Percentiles rank a stretch among this genome's conserved stretches.
Conservation (phyloP, 2,113 vertebrate species). For the Pseudopipra pipra region DNA sequence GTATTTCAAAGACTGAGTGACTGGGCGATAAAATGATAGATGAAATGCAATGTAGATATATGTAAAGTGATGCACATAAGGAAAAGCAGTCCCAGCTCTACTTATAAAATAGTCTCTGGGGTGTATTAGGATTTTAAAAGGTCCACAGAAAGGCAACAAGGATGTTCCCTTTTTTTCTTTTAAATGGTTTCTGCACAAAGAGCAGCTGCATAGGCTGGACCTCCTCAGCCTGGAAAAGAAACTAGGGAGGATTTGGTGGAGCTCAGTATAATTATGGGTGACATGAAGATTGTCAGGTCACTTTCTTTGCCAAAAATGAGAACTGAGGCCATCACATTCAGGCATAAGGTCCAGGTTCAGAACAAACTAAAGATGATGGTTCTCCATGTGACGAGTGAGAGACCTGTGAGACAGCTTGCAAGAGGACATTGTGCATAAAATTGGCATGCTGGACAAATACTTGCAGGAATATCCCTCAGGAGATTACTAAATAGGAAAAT, state of each 20-base stretch:
- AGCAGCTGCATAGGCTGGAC: background rate
- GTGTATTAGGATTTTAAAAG: constrained; percentile 7
- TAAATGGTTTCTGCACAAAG: background rate
- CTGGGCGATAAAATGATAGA: constrained; percentile 21
- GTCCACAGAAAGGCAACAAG: background rate
- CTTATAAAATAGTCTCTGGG: constrained; percentile 2
- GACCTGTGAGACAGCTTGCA: background rate
- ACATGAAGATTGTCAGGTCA: background rate
- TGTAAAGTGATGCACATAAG: constrained; percentile 46
- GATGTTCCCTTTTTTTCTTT: background rate
- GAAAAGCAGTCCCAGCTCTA: background rate
- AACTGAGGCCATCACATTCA: background rate
- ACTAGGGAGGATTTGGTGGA: background rate
- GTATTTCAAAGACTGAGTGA: background rate
- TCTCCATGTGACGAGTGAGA: background rate
- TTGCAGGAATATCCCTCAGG: background rate
- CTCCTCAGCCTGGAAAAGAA: background rate
- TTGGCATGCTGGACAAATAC: background rate
- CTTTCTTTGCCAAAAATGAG: background rate
- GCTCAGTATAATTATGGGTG: background rate
- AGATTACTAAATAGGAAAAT: background rate
- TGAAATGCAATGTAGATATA: constrained; percentile 50
- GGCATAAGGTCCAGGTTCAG: background rate
- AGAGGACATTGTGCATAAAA: background rate
- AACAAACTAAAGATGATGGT: background rate